These are phyloP conservation scores for Myodes glareolus DNA, from an alignment of 2,113 vertebrate genomes.

Conservation along the genomic window DNA sequence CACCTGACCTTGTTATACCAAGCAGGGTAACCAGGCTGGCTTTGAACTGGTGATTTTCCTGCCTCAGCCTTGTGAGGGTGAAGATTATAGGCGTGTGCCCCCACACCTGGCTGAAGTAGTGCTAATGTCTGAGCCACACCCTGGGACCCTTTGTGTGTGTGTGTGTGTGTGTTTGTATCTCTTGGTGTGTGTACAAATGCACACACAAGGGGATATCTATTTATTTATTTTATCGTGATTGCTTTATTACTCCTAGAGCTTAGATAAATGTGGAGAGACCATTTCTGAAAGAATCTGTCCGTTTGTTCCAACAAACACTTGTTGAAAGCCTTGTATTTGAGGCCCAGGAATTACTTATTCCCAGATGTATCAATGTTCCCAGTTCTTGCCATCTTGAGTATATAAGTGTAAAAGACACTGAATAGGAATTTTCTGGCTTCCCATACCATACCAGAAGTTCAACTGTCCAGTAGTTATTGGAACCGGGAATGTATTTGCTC, in stretches of 20 bases:
- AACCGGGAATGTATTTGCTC: constrained; percentile 32
- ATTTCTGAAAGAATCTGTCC: constrained; percentile 20
- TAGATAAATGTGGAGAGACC: neutral
- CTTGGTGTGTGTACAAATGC: neutral
- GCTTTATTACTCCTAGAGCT: neutral
- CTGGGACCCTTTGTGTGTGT: neutral
- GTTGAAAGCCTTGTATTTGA: neutral
- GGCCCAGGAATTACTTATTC: neutral
- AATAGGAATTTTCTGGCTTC: constrained; percentile 10
- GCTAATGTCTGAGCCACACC: neutral
- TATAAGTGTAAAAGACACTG: neutral
- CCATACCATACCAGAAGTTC: constrained; percentile 52
- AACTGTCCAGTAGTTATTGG: constrained; percentile 34
- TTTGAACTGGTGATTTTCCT: neutral
- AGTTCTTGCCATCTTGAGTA: neutral
- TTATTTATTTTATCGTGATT: neutral
- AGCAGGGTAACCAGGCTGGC: neutral
- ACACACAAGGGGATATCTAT: neutral
- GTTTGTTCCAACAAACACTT: neutral
- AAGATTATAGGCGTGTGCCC: neutral
- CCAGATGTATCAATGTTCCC: too few relatives aligned
- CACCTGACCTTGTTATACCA: rapidly evolving
- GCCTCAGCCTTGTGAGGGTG: neutral
- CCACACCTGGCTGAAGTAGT: neutral
- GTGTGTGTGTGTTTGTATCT: rapidly evolving